Evolutionary conservation across 1,140 invertebrate genomes (phyloP), one percentile per base, ranked within the genome.

Genomic region (Dendroctonus valens): DNA sequence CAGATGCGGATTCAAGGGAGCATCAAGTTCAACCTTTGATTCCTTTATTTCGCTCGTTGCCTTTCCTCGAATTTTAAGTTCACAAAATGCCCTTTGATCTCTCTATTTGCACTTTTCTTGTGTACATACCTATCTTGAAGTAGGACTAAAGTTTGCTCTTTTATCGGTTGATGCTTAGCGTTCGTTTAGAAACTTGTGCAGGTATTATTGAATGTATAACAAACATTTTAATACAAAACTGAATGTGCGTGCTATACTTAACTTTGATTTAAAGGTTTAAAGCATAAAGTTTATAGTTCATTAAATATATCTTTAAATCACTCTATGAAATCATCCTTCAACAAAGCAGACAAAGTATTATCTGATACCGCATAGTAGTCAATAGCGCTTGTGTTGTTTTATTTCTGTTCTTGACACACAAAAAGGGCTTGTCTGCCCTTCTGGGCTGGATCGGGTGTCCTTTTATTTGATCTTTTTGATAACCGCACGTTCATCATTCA

Each of bases 111-210:
- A 60, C 58, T 48, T 50, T 60, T 60, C 58, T 60, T 60, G 46
- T 60, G 46, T 59, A 59, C 44, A 60, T 41, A 60, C 58, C 58
- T 60, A 49, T 60, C 58, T 60, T 60, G 9, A 60, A 60, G 58
- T 60, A 49, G 58, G 38, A 60, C 44, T 38, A 60, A 60, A 60
- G 44, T 60, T 60, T 50, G 5, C 41, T 15, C 41, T 58, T 58
- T 58, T 44, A 14, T 41, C 46, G 39, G 41, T 14, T 44, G 12
- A 7, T 42, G 8, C 46, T 39, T 52, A 9, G 5, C 15, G 8
- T 46, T 26, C 15, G 12, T 52, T 26, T 52, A 5, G 50, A 52
- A 46, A 46, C 42, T 52, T 26, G 9, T 11, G 46, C 46, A 48
- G 46, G 11, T 14, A 14, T 52, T 52, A 14, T 14, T 52, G 26